Evolutionary conservation across 2,797 vertebrate species (phyloP).

Genomic region (Ciconia nigra): DNA sequence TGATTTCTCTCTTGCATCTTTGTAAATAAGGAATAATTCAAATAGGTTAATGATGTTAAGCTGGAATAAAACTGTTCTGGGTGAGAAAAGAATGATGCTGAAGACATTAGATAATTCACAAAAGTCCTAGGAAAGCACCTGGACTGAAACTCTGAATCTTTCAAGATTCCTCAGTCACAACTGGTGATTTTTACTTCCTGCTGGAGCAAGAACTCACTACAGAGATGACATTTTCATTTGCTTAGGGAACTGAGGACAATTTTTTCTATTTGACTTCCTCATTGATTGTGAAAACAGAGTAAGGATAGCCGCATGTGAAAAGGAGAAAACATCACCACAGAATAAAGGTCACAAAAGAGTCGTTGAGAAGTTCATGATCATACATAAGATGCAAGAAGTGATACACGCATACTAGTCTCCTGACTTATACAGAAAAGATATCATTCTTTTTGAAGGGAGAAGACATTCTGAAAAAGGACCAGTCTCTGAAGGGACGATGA

Average conservation of each 20-base stretch:
- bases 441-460: background rate
- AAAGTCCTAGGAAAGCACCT: background rate
- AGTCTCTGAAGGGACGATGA: background rate
- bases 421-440: background rate
- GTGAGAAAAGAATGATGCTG: background rate
- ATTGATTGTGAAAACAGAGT: background rate
- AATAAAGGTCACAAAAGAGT: slow-evolving; percentile 1
- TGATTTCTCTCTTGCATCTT: background rate
- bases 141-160: background rate
- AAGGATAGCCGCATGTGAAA: background rate
- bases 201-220: background rate
- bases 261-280: background rate
- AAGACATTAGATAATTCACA: background rate
- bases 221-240: background rate
- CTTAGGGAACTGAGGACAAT: background rate
- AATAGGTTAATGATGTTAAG: background rate
- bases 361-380: background rate
- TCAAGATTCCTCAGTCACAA: background rate
- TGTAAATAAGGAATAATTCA: background rate
- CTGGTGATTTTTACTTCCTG: background rate
- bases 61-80: background rate
- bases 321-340: background rate
- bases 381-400: background rate
- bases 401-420: background rate
- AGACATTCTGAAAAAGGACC: background rate